Conservation (phyloP, 1,140 invertebrate genomes). For the Solenopsis fugax region DNA sequence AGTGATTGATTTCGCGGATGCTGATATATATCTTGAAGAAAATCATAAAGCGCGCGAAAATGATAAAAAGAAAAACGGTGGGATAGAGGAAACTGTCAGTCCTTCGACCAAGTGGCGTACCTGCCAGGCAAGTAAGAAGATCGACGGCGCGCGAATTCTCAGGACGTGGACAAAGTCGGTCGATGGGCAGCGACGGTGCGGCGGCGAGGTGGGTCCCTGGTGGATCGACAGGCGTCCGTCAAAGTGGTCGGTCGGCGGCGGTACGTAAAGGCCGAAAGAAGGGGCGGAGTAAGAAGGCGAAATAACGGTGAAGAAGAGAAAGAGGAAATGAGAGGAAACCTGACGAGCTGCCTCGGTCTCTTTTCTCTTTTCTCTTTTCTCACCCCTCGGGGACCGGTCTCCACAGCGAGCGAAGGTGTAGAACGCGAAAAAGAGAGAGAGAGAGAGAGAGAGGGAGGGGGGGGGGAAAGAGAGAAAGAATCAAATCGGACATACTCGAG, state of each 20-base stretch:
- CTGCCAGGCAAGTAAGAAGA: slow-evolving; percentile 36
- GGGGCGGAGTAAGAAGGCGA: slow-evolving; percentile 47
- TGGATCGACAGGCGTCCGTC: slow-evolving; percentile 80
- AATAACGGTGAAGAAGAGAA: slow-evolving; percentile 53
- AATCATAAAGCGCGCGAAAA: background rate
- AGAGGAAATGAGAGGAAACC: slow-evolving; percentile 64
- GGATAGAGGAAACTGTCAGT: slow-evolving; percentile 9
- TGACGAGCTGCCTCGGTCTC: slow-evolving; percentile 77
- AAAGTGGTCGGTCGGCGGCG: slow-evolving; percentile 68
- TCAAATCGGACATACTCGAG: slow-evolving; percentile 41
- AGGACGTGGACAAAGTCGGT: slow-evolving; percentile 57
- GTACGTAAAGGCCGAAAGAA: slow-evolving; percentile 63
- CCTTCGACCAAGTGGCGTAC: slow-evolving; percentile 21
- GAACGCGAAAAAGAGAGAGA: slow-evolving; percentile 64
- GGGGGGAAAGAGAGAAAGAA: slow-evolving; percentile 54
- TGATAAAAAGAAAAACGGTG: background rate
- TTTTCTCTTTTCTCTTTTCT: slow-evolving; percentile 74
- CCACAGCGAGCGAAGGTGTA: slow-evolving; percentile 65
- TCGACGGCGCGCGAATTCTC: slow-evolving; percentile 45
- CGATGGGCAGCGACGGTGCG: background rate
- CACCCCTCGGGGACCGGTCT: slow-evolving; percentile 77
- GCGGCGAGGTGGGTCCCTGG: slow-evolving; percentile 67
- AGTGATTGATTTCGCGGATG: slow-evolving; percentile 35
- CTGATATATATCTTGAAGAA: background rate
- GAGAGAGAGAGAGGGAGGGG: slow-evolving; percentile 53